Evolutionary conservation across 2,888 invertebrate species (phyloP).

Genomic region (Ametastegia equiseti): DNA sequence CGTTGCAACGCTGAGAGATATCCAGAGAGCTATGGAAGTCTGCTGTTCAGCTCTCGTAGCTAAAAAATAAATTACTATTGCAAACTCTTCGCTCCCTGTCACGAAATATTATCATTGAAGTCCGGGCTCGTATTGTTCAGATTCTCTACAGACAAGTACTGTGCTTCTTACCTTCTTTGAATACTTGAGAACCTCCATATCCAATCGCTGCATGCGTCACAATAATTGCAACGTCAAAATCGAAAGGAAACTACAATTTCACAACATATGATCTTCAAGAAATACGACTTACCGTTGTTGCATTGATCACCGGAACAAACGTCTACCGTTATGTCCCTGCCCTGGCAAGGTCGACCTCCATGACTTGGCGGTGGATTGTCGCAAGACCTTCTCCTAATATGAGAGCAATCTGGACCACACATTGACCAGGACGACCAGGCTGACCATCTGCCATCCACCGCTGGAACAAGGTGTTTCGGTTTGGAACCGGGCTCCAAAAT

Average conservation of each 20-base stretch:
- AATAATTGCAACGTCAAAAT: not conserved
- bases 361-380: constrained; percentile 67
- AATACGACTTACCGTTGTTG: constrained; percentile 62
- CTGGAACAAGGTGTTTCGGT: constrained; percentile 75
- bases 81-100: constrained; percentile 14
- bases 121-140: not conserved
- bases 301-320: constrained; percentile 66
- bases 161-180: constrained; percentile 63
- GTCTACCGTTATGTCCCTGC: constrained; percentile 66
- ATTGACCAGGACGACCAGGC: constrained; percentile 94
- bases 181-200: constrained; percentile 65
- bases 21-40: constrained; percentile 64
- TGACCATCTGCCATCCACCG: constrained; percentile 87
- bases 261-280: not conserved
- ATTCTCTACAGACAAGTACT: not conserved
- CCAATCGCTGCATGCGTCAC: constrained; percentile 58
- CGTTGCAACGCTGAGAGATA: constrained; percentile 62
- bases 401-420: constrained; percentile 91
- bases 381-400: constrained; percentile 89
- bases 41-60: constrained; percentile 64
- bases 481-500: not conserved
- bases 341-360: constrained; percentile 66
- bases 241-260: not conserved
- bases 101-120: not conserved
- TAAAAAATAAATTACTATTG: constrained; percentile 51